These are phyloP conservation scores for Elgonia sp. DNA, from an alignment of 2,888 invertebrate genomes.

Conservation along the genomic window DNA sequence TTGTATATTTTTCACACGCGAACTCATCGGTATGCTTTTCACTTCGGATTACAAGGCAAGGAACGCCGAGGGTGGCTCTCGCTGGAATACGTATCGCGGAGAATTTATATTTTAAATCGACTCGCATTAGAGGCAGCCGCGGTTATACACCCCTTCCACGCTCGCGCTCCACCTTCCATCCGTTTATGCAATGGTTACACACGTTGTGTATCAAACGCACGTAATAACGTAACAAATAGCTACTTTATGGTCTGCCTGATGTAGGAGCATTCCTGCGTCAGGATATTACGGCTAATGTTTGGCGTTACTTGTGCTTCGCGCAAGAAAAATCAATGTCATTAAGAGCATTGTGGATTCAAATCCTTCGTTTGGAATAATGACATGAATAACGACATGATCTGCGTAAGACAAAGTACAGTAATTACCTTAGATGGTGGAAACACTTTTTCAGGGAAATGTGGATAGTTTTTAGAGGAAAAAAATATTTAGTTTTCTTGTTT, in stretches of 20 bases:
- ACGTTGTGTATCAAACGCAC: constrained; percentile 83
- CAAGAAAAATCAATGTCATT: constrained; percentile 72
- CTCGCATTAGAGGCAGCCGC: constrained; percentile 82
- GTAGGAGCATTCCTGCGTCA: constrained; percentile 80
- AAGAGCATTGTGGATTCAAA: constrained; percentile 36
- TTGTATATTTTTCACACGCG: constrained; percentile 74
- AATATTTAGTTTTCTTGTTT: no score
- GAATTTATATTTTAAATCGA: constrained; percentile 86
- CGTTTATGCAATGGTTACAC: constrained; percentile 77
- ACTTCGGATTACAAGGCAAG: constrained; percentile 81
- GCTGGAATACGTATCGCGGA: constrained; percentile 80
- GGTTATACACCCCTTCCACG: constrained; percentile 67
- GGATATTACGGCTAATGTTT: constrained; percentile 84
- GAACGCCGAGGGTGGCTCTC: constrained; percentile 73
- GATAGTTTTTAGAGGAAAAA: not conserved
- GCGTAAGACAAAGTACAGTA: constrained; percentile 22
- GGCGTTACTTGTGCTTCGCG: constrained; percentile 81
- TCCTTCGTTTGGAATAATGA: constrained; percentile 46
- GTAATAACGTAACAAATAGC: constrained; percentile 85
- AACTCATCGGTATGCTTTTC: constrained; percentile 76
- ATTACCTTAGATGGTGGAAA: constrained; percentile 8
- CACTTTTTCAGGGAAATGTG: not conserved
- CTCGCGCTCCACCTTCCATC: constrained; percentile 63
- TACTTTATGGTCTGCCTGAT: constrained; percentile 83
- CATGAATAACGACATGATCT: constrained; percentile 55